Percentiles rank a stretch among this genome's conserved stretches.
Evolutionary conservation across 2,888 invertebrate genomes (phyloP).

Genomic region (Andrena marginata): DNA sequence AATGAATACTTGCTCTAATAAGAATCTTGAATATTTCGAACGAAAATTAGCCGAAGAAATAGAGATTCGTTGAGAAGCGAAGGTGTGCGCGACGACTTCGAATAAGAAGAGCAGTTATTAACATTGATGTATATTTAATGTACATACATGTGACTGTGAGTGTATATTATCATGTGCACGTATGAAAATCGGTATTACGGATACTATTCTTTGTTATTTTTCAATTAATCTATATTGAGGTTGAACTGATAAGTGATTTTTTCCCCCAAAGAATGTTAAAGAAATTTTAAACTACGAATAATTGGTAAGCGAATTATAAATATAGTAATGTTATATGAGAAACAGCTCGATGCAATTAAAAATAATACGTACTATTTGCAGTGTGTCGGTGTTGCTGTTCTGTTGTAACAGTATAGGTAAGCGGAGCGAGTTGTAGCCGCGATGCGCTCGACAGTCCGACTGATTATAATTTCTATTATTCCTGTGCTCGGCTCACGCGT

Average conservation of each 20-base stretch:
- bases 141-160: constrained; percentile 66
- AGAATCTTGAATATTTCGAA: constrained; percentile 34
- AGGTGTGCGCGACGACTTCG: constrained; percentile 46
- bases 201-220: constrained; percentile 42
- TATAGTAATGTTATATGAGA: constrained; percentile 46
- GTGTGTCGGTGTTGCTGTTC: constrained; percentile 57
- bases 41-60: constrained; percentile 32
- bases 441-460: no score
- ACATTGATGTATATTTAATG: constrained; percentile 65
- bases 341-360: constrained; percentile 51
- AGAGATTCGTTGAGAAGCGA: constrained; percentile 29
- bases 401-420: constrained; percentile 46
- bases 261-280: constrained; percentile 60
- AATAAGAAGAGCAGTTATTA: constrained; percentile 46
- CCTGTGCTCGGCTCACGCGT: no score
- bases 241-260: constrained; percentile 44
- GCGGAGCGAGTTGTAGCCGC: no score
- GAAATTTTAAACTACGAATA: constrained; percentile 59
- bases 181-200: constrained; percentile 37
- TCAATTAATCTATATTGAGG: constrained; percentile 36
- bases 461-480: no score
- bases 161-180: constrained; percentile 54
- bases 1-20: constrained; percentile 50
- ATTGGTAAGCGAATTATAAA: constrained; percentile 60
- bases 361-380: constrained; percentile 55